Evolutionary conservation across 1,140 invertebrate genomes (phyloP).

Genomic region (Drosophila insularis): DNA sequence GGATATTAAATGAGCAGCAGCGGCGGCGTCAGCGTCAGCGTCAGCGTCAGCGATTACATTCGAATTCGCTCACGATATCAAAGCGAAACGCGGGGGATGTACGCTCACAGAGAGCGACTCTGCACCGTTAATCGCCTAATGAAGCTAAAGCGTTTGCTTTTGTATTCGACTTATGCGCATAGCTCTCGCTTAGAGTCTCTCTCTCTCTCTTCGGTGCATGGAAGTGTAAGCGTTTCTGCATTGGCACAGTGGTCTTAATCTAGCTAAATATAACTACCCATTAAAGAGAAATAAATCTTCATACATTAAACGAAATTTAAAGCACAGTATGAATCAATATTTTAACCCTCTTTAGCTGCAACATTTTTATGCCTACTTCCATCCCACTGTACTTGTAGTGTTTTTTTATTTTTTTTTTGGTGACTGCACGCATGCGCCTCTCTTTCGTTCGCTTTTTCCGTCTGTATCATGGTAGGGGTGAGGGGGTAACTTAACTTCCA

Average conservation of each 20-base stretch:
- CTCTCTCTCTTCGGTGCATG: too few relatives aligned
- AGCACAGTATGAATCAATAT: too few relatives aligned
- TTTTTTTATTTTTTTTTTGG: not conserved
- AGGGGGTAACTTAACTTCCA: slow-evolving; percentile 32
- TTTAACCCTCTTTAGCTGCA: too few relatives aligned
- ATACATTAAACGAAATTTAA: too few relatives aligned
- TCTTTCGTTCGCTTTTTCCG: not conserved
- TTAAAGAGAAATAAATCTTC: too few relatives aligned
- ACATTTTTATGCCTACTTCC: not conserved
- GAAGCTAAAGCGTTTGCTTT: slow-evolving; percentile 70
- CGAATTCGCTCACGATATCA: slow-evolving; percentile 10
- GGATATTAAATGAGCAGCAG: slow-evolving; percentile 57
- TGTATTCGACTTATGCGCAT: slow-evolving; percentile 21
- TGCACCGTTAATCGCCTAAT: slow-evolving; percentile 69
- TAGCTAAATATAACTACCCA: too few relatives aligned
- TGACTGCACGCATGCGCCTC: slow-evolving; percentile 14
- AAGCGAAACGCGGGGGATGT: not conserved
- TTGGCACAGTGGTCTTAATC: slow-evolving; percentile 33
- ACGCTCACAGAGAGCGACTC: not conserved
- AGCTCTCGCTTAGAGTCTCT: too few relatives aligned
- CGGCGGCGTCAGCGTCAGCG: slow-evolving; percentile 11
- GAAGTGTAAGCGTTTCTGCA: not conserved
- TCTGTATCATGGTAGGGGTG: not conserved
- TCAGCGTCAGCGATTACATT: slow-evolving; percentile 29
- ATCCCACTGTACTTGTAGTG: slow-evolving; percentile 41